Evolutionary conservation across 2,888 invertebrate genomes (phyloP).

Genomic region (Griposia aprilina): DNA sequence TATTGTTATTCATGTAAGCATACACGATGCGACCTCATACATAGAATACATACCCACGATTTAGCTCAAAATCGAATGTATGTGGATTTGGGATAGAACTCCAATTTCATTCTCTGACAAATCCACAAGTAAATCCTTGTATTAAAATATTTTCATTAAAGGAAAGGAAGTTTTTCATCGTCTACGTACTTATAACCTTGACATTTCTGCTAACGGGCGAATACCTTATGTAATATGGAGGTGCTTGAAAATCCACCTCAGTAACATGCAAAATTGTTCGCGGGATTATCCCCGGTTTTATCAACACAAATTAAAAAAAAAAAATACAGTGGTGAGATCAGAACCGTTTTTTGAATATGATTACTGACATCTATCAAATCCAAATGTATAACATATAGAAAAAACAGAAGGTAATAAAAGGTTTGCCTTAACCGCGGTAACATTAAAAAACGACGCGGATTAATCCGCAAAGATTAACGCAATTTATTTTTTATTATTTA

Average conservation of each 20-base stretch:
- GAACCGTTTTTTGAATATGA: conserved; percentile 47
- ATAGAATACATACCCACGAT: conserved; percentile 28
- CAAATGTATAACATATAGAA: conserved; percentile 29
- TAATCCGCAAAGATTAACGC: conserved; percentile 26
- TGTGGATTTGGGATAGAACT: conserved; percentile 19
- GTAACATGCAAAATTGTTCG: conserved; percentile 38
- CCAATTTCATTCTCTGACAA: conserved; percentile 24
- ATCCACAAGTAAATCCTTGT: conserved; percentile 10
- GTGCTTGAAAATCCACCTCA: conserved; percentile 36
- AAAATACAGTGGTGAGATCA: conserved; percentile 17
- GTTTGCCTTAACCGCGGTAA: conserved; percentile 13
- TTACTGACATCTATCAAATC: conserved; percentile 32
- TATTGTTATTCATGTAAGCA: conserved; percentile 53
- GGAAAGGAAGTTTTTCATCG: conserved; percentile 40
- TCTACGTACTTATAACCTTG: conserved; percentile 34
- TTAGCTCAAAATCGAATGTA: conserved; percentile 33
- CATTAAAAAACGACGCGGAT: conserved; percentile 29
- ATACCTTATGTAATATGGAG: conserved; percentile 48
- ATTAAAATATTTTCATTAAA: conserved; percentile 54
- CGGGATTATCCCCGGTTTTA: conserved; percentile 27
- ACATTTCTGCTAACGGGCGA: conserved; percentile 47
- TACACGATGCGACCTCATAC: conserved; percentile 21
- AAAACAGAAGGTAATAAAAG: conserved; percentile 32
- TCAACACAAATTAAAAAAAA: conserved; percentile 21
- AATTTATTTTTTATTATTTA: conserved; percentile 41